phyloP scores from a whole-genome alignment of 2,113 vertebrate genomes.

The Myrmecophaga tridactyla region DNA sequence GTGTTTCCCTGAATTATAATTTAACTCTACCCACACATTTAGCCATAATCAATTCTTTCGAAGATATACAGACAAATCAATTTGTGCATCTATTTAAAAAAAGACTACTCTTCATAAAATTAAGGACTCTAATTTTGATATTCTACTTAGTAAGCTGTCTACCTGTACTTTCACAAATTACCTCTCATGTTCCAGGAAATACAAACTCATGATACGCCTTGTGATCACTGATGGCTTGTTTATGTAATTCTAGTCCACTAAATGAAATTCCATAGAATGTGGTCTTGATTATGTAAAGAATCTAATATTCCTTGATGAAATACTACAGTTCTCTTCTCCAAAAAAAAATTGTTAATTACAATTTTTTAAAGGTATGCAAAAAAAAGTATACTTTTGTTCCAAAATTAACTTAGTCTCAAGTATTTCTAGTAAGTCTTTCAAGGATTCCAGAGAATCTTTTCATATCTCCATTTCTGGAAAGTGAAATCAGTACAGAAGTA shows the following conservation, averaged over 20 bases:
- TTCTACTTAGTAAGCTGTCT: conserved; percentile 55
- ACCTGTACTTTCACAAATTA: conserved; percentile 50
- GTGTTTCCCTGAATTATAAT: conserved; percentile 52
- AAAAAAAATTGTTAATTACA: conserved; percentile 60
- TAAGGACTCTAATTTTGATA: conserved; percentile 61
- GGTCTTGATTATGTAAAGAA: conserved; percentile 65
- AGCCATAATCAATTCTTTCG: conserved; percentile 47
- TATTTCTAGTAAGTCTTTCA: conserved; percentile 72
- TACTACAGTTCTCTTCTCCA: conserved; percentile 73
- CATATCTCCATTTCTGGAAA: conserved; percentile 73
- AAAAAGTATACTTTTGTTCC: conserved; percentile 68
- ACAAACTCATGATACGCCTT: conserved; percentile 54
- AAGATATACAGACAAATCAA: conserved; percentile 60
- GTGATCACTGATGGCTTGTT: conserved; percentile 56
- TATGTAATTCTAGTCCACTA: conserved; percentile 65
- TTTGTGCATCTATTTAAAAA: conserved; percentile 57
- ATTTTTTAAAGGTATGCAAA: conserved; percentile 66
- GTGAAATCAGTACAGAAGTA: conserved; percentile 76
- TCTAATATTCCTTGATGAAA: conserved; percentile 62
- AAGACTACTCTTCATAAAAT: conserved; percentile 47
- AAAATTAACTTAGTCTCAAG: conserved; percentile 77
- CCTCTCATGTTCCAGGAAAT: conserved; percentile 62
- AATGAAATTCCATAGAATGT: conserved; percentile 61
- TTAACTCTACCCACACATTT: conserved; percentile 55
- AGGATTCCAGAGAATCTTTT: conserved; percentile 70